Percentiles rank a stretch among this genome's conserved stretches.
These are phyloP conservation scores for Scaptomyza hsui DNA, from an alignment of 1,140 invertebrate species.

Conservation along the genomic window DNA sequence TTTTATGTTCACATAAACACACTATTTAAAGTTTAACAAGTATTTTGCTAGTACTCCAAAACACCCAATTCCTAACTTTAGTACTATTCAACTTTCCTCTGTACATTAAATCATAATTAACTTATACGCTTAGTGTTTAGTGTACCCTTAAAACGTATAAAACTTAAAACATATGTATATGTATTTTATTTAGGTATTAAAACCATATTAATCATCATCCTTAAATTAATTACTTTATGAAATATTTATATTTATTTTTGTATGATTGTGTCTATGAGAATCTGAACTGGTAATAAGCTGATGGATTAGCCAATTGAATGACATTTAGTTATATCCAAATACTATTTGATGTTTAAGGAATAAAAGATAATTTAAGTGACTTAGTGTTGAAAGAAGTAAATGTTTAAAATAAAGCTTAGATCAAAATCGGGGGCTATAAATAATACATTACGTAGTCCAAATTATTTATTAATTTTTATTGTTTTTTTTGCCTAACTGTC, in stretches of 20 bases:
- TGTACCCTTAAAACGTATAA: conserved; percentile 21
- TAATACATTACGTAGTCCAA: too few relatives aligned
- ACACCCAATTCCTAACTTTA: conserved; percentile 7
- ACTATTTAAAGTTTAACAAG: conserved; percentile 24
- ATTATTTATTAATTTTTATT: too few relatives aligned
- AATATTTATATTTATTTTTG: conserved; percentile 1
- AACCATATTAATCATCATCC: not conserved
- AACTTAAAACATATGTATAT: conserved; percentile 6
- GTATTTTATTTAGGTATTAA: not conserved
- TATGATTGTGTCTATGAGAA: conserved; percentile 5
- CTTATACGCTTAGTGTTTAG: conserved; percentile 17
- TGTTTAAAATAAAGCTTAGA: too few relatives aligned
- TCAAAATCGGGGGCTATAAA: too few relatives aligned
- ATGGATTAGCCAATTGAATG: not conserved
- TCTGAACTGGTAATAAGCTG: not conserved
- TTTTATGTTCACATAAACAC: conserved; percentile 26
- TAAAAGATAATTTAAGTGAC: not conserved
- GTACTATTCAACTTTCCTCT: conserved; percentile 3
- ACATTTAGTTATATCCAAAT: not conserved
- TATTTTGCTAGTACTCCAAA: conserved; percentile 19
- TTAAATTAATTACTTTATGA: conserved; percentile 11
- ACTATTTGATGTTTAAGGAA: not conserved
- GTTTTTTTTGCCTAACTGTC: too few relatives aligned
- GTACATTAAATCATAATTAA: conserved; percentile 31
- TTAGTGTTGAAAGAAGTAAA: not conserved